Percentiles rank a stretch among this genome's conserved stretches.
Evolutionary conservation across 2,797 vertebrate species (phyloP).

Genomic region (Pampus argenteus): DNA sequence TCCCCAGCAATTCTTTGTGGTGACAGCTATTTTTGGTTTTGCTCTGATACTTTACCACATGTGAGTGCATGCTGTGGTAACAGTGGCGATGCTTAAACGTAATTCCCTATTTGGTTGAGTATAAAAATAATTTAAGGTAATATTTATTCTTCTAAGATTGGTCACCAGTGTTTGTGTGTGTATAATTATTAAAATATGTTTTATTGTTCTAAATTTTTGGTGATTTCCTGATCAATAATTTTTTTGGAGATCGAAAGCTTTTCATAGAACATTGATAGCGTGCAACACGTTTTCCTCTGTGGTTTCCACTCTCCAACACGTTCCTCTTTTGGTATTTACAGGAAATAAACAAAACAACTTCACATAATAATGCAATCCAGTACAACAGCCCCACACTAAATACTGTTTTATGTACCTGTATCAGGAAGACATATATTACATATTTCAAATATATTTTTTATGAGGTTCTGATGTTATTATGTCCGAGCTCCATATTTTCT

Average conservation of each 20-base stretch:
- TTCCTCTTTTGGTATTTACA: conserved; percentile 1
- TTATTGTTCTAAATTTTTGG: neutral
- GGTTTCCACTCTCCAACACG: conserved; percentile 7
- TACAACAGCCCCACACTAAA: conserved; percentile 2
- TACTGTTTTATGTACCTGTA: neutral
- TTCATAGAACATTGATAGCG: neutral
- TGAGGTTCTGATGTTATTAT: neutral
- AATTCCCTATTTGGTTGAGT: conserved; percentile 23
- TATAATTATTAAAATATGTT: neutral
- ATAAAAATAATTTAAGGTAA: conserved; percentile 3
- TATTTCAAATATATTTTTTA: too few species aligned
- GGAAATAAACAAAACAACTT: conserved; percentile 20
- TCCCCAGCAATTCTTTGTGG: conserved; percentile 7
- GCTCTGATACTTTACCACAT: conserved; percentile 41
- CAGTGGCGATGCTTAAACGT: conserved; percentile 5
- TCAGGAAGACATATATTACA: too few species aligned
- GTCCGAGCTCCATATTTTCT: neutral
- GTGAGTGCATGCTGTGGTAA: conserved; percentile 6
- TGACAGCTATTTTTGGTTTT: conserved; percentile 33
- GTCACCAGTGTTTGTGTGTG: conserved; percentile 2
- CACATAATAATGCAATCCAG: conserved; percentile 3
- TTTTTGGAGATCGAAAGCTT: neutral
- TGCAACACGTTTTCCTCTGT: conserved; percentile 1
- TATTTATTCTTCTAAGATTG: conserved; percentile 13
- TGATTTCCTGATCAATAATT: conserved; percentile 6